Evolutionary conservation across 2,797 vertebrate genomes (phyloP).

Genomic region (Okamejei kenojei): DNA sequence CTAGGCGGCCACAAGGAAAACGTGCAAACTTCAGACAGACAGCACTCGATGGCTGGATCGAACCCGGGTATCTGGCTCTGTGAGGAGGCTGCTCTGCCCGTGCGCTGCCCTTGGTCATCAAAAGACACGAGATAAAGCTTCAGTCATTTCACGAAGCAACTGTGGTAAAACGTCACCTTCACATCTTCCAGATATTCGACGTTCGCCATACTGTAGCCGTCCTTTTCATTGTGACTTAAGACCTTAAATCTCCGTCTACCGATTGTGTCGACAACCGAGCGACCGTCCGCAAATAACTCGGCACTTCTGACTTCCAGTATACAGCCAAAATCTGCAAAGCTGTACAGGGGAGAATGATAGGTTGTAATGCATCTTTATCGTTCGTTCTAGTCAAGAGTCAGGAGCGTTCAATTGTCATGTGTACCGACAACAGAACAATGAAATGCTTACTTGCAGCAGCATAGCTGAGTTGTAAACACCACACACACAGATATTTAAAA

Average conservation of each 20-base stretch:
- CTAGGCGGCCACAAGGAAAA: no score
- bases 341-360: slow-evolving; percentile 40
- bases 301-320: slow-evolving; percentile 70
- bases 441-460: no score
- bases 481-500: no score
- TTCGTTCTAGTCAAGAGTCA: no score
- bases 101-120: neutral
- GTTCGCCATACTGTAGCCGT: slow-evolving; percentile 70
- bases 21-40: no score
- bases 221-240: slow-evolving; percentile 61
- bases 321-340: slow-evolving; percentile 72
- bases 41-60: no score
- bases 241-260: slow-evolving; percentile 70
- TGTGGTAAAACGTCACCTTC: slow-evolving; percentile 51
- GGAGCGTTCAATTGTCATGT: no score
- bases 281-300: slow-evolving; percentile 69
- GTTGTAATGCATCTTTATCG: neutral
- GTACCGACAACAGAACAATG: no score
- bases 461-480: no score
- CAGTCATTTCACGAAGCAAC: neutral
- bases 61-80: no score
- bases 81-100: no score
- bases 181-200: slow-evolving; percentile 72
- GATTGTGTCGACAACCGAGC: slow-evolving; percentile 68
- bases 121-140: neutral